phyloP scores from a whole-genome alignment of 1,140 invertebrate genomes.

The Campoletis sonorensis region DNA sequence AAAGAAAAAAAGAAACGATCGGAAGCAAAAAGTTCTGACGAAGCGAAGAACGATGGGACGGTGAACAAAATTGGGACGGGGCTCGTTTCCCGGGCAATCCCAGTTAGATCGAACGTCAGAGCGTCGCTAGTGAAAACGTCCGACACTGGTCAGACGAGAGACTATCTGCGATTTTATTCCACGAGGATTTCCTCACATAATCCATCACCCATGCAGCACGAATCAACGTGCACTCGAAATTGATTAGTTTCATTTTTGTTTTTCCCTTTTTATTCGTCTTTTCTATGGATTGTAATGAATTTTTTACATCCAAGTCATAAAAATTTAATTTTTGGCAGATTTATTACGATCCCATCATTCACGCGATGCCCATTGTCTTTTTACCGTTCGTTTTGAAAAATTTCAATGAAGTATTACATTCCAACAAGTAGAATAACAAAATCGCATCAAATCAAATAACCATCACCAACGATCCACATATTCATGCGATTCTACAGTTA shows the following conservation, averaged over 20 bases:
- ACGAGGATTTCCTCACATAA: not conserved
- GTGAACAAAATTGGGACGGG: not conserved
- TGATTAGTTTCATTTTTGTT: not conserved
- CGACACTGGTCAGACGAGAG: constrained; percentile 15
- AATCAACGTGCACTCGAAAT: not conserved
- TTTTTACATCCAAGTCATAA: no score
- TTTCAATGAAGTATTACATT: no score
- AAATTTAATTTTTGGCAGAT: no score
- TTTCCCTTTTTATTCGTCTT: not conserved
- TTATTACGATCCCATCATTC: no score
- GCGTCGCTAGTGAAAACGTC: constrained; percentile 11
- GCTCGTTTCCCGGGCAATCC: not conserved
- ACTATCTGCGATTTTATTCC: constrained; percentile 4
- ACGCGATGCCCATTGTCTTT: no score
- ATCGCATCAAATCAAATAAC: no score
- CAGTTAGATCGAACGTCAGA: constrained; percentile 3
- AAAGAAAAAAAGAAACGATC: not conserved
- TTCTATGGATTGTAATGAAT: not conserved
- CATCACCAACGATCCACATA: no score
- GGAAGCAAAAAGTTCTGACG: constrained; percentile 21
- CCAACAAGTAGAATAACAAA: no score
- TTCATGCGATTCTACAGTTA: no score
- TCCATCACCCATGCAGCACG: not conserved
- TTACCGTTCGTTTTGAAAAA: no score
- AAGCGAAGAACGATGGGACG: not conserved